Base-by-base conservation (phyloP, 2,888 invertebrate species). In the Julus scandinavius region DNA sequence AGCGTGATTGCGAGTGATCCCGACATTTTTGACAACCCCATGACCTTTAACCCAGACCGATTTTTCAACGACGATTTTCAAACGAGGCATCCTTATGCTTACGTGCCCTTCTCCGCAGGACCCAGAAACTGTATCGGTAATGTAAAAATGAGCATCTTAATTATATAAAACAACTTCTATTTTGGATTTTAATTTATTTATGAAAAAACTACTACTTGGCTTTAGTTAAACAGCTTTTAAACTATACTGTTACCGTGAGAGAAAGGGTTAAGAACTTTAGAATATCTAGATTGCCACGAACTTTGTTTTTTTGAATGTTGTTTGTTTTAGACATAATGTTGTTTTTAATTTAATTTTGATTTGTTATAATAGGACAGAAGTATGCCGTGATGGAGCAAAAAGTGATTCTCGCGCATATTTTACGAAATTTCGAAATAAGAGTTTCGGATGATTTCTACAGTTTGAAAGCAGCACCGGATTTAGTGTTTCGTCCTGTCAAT, bases 381-480 rank as follows among this genome's bases (percentile, higher is more conserved):
- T 89, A 87, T 89, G 88, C 89, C 15, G 29, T 89, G 20, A 88
- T 89, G 88, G 89, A 89, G 88, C 88, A 89, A 89, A 89, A 89
- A 72, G 87, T 88, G n/a, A 45, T 89, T 20, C 49, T 89, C 13
- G 45, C 88, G 1, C 50, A 87, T 20, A 49, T 89, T 38, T 63
- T 89, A 2, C 45, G 84, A 40, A 80, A 86, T 41, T 89, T 88
- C 41, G 40, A 88, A 20, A 54, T 89, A 11, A 88, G 15, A 17
- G 84, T 13, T 17, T 84, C 3, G 9, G 15, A 84, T 17, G 40
- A 40, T 11, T 2, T n/a, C 2, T n/a, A 17, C 1, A 40, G 45
- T 15, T 4, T 84, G 15, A 45, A 84, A 41, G 13, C 45, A 7
- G 5, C 40, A 6, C 40, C 84, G 4, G 84, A 84, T 11, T 6